Evolutionary conservation across 2,888 invertebrate genomes (phyloP).

Genomic region (Dasypolia templi): DNA sequence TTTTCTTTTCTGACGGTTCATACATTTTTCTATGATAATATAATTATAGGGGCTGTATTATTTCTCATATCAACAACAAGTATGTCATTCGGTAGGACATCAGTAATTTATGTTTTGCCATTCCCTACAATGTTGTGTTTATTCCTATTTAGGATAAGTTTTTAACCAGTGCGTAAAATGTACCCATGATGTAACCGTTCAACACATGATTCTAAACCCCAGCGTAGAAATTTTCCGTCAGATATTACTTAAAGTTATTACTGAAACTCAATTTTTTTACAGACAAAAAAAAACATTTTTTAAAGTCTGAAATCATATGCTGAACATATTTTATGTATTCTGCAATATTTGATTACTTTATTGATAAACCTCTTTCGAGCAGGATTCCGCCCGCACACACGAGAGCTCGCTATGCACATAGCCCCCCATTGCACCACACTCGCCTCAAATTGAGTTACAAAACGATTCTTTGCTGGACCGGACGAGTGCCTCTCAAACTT

Average conservation of each 20-base stretch:
- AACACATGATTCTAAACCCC: too few relatives aligned
- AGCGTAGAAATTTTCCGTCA: too few relatives aligned
- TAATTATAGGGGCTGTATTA: too few relatives aligned
- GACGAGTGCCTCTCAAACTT: constrained; percentile 83
- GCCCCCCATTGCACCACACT: constrained; percentile 74
- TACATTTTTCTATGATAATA: too few relatives aligned
- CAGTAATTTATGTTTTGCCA: not conserved
- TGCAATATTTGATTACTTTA: constrained; percentile 6
- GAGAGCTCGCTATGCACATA: constrained; percentile 49
- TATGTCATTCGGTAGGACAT: not conserved
- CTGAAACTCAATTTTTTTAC: too few relatives aligned
- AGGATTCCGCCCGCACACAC: constrained; percentile 13
- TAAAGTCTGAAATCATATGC: too few relatives aligned
- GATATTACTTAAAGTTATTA: too few relatives aligned
- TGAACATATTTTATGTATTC: not conserved
- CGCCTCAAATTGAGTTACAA: constrained; percentile 88
- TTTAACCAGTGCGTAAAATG: too few relatives aligned
- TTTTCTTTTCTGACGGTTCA: not conserved
- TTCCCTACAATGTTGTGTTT: not conserved
- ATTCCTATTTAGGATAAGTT: too few relatives aligned
- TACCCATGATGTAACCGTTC: too few relatives aligned
- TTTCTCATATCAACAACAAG: not conserved
- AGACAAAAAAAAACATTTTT: too few relatives aligned
- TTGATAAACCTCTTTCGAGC: constrained; percentile 36
- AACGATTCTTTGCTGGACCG: constrained; percentile 84